Conservation (phyloP, 1,140 invertebrate genomes). For the Drosophila repletoides region DNA sequence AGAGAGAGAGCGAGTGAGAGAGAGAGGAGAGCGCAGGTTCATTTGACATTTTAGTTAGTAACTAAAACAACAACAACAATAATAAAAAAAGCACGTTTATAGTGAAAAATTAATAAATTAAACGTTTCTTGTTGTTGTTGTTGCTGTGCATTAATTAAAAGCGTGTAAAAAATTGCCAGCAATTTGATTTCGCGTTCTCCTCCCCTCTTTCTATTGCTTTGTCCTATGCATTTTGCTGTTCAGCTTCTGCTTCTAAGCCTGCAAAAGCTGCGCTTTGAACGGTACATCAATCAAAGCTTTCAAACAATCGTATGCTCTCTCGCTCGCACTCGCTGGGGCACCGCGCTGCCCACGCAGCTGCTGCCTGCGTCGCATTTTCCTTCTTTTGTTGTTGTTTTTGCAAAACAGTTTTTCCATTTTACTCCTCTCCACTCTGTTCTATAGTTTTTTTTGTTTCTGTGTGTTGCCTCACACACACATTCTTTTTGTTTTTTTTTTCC, state of each 20-base stretch:
- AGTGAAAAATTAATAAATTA: constrained; percentile 57
- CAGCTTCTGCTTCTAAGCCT: neutral
- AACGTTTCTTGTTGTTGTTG: constrained; percentile 11
- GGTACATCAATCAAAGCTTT: constrained; percentile 52
- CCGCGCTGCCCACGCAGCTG: constrained; percentile 43
- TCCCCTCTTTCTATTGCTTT: neutral
- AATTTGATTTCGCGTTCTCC: constrained; percentile 41
- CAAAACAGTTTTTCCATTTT: constrained; percentile 50
- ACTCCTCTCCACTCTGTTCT: constrained; percentile 30
- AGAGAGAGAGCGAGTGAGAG: neutral
- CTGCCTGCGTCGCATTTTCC: constrained; percentile 46
- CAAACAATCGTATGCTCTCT: constrained; percentile 10
- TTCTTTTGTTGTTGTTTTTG: too few species aligned
- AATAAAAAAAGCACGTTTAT: constrained; percentile 17
- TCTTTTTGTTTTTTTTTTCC: constrained; percentile 30
- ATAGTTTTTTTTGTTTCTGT: constrained; percentile 29
- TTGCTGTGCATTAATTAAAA: constrained; percentile 40
- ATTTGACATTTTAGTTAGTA: constrained; percentile 57
- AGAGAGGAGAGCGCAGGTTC: constrained; percentile 5
- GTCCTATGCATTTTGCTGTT: constrained; percentile 7
- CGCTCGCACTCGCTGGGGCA: neutral
- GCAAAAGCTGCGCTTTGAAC: constrained; percentile 23
- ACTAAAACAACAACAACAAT: constrained; percentile 16
- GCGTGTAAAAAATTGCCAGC: constrained; percentile 30
- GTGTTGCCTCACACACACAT: constrained; percentile 53